A percentile compares a stretch with the other conserved stretches of the same genome.
These are phyloP conservation scores for Mobula hypostoma DNA, from an alignment of 2,113 vertebrate genomes.

Conservation along the genomic window DNA sequence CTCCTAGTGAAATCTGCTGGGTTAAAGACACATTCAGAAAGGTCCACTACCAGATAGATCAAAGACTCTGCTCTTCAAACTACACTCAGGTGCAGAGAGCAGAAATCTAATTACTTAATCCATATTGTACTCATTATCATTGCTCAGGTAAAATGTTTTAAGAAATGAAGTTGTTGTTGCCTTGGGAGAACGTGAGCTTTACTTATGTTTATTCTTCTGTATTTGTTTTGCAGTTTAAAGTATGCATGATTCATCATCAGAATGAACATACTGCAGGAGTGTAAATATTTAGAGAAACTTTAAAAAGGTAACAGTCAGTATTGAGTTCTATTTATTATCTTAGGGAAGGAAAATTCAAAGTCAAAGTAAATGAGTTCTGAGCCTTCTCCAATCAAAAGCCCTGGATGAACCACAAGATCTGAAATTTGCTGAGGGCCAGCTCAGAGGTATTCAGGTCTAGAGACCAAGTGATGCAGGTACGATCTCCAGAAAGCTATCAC, in stretches of 20 bases:
- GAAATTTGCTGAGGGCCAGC: too few species aligned
- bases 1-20: neutral
- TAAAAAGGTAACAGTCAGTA: too few species aligned
- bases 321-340: neutral
- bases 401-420: too few species aligned
- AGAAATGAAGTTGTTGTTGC: neutral
- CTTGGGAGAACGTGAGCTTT: neutral
- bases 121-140: neutral
- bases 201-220: neutral
- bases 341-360: too few species aligned
- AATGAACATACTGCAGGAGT: neutral
- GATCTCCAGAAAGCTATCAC: too few species aligned
- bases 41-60: neutral
- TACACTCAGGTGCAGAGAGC: neutral
- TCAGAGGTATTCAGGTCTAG: too few species aligned
- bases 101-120: conserved; percentile 12
- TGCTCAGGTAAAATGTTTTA: neutral
- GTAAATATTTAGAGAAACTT: too few species aligned
- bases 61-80: neutral
- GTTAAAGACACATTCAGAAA: neutral
- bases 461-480: too few species aligned
- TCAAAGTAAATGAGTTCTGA: too few species aligned
- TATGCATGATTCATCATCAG: neutral
- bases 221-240: neutral
- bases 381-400: too few species aligned